Evolutionary conservation across 2,888 invertebrate genomes (phyloP).

Genomic region (Camponotus fellah): DNA sequence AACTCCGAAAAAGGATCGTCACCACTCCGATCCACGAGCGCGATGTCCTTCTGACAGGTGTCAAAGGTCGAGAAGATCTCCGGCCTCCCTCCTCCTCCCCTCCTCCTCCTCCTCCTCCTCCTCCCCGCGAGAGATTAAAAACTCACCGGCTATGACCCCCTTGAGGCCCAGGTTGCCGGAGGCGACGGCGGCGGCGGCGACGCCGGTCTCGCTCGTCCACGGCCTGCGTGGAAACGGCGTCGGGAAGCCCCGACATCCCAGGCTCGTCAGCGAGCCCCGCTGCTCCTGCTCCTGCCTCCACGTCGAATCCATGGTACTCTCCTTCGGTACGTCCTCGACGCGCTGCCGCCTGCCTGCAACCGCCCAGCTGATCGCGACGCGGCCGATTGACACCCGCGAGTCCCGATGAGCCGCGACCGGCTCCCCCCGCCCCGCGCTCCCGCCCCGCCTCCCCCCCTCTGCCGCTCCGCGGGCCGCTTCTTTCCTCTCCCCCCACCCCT

Average conservation of each 20-base stretch:
- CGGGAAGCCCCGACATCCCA: slow-evolving; percentile 19
- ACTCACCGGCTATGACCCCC: slow-evolving; percentile 94
- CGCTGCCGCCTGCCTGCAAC: slow-evolving; percentile 13
- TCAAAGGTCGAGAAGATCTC: slow-evolving; percentile 17
- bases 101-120: no score
- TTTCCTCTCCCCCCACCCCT: no score
- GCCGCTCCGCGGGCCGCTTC: not conserved
- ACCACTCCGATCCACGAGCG: no score
- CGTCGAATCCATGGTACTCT: slow-evolving; percentile 78
- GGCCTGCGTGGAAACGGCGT: slow-evolving; percentile 88
- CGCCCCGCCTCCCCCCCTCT: no score
- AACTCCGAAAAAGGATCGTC: not conserved
- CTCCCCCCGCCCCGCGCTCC: slow-evolving; percentile 37
- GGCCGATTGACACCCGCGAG: slow-evolving; percentile 66
- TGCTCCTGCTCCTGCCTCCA: slow-evolving; percentile 68
- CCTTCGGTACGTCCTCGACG: not conserved
- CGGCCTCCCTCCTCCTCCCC: no score
- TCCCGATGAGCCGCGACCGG: slow-evolving; percentile 51
- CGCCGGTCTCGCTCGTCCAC: slow-evolving; percentile 92
- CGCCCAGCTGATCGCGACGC: slow-evolving; percentile 54
- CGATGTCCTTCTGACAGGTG: slow-evolving; percentile 57
- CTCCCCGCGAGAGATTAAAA: not conserved
- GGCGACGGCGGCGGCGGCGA: slow-evolving; percentile 90
- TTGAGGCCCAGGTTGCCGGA: slow-evolving; percentile 92
- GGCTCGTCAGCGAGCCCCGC: slow-evolving; percentile 52